A percentile compares a stretch with the other conserved stretches of the same genome.
Evolutionary conservation across 2,113 vertebrate genomes (phyloP).

Genomic region (Sander lucioperca): DNA sequence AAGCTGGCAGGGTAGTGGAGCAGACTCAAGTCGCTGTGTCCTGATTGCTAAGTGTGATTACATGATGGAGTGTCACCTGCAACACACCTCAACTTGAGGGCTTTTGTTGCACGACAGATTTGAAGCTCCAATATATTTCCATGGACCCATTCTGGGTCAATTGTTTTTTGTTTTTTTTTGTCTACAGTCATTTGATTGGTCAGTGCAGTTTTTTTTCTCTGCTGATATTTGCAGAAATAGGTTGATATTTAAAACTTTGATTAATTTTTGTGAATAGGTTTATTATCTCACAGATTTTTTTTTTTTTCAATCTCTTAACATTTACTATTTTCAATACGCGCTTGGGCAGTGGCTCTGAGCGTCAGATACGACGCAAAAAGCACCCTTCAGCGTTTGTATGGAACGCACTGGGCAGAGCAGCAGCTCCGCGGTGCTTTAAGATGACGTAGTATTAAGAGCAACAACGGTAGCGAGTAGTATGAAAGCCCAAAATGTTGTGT

Average conservation of each 20-base stretch:
- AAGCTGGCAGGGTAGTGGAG: slow-evolving; percentile 28
- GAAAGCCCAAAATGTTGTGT: no score
- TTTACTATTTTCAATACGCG: neutral
- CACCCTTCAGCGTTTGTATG: no score
- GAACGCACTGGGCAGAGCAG: no score
- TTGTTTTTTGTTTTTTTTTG: neutral
- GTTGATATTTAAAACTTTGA: neutral
- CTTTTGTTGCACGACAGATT: neutral
- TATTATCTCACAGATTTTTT: neutral
- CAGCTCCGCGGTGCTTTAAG: no score
- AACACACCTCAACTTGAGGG: neutral
- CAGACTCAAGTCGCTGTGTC: slow-evolving; percentile 30
- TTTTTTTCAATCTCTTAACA: neutral
- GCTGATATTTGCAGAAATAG: neutral
- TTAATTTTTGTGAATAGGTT: neutral
- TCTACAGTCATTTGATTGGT: neutral
- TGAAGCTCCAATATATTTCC: neutral
- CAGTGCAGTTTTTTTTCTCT: neutral
- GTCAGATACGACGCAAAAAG: no score
- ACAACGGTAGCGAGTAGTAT: no score
- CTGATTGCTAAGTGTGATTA: slow-evolving; percentile 44
- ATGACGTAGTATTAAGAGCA: no score
- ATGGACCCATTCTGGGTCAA: neutral
- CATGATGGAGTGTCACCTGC: neutral
- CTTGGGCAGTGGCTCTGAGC: no score